A percentile compares a stretch with the other conserved stretches of the same genome.
Evolutionary conservation across 2,888 invertebrate genomes (phyloP).

Genomic region (Xestia ashworthii): DNA sequence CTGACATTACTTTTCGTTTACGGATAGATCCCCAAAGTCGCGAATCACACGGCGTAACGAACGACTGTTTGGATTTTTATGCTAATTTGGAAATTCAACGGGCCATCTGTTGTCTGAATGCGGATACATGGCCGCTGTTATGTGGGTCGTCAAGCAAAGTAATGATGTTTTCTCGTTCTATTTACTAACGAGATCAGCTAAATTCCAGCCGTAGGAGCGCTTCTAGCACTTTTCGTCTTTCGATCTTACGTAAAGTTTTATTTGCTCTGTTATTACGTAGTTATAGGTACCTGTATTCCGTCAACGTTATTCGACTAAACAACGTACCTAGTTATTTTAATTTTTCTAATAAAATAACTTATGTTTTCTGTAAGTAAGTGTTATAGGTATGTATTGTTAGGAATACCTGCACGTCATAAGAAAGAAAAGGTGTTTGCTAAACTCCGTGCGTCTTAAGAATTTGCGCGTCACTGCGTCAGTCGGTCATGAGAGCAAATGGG

Average conservation of each 20-base stretch:
- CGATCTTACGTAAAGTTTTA: conserved; percentile 19
- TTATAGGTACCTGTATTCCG: background rate
- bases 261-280: conserved; percentile 18
- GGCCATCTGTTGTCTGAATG: conserved; percentile 57
- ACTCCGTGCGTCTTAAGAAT: conserved; percentile 37
- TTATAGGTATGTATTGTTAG: conserved; percentile 36
- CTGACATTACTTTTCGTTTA: background rate
- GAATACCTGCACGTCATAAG: conserved; percentile 30
- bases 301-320: conserved; percentile 14
- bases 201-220: conserved; percentile 32
- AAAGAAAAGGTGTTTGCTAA: conserved; percentile 35
- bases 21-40: conserved; percentile 18
- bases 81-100: conserved; percentile 63
- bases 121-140: conserved; percentile 51
- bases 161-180: conserved; percentile 56
- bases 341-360: conserved; percentile 32
- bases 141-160: conserved; percentile 54
- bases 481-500: conserved; percentile 48
- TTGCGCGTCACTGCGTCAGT: conserved; percentile 52
- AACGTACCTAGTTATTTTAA: background rate
- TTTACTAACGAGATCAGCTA: conserved; percentile 49
- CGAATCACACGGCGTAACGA: conserved; percentile 48
- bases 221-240: conserved; percentile 18
- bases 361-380: conserved; percentile 28
- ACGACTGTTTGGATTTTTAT: conserved; percentile 51